A percentile compares a stretch with the other conserved stretches of the same genome.
Conservation (phyloP, 2,113 vertebrate genomes). For the Daboia siamensis region DNA sequence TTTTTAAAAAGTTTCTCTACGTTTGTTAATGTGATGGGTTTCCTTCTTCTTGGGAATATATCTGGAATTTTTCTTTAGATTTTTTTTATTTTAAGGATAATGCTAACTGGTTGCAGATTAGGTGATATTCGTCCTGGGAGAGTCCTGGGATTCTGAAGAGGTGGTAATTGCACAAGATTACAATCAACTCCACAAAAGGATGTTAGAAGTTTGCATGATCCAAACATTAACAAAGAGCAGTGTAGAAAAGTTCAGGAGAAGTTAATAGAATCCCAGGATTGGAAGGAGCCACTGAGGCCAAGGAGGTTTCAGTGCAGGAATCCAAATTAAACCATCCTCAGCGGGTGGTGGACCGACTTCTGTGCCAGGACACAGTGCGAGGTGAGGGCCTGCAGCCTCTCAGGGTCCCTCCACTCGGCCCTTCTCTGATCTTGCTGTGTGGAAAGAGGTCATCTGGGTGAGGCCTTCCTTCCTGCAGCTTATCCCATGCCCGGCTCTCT, state of each 20-base stretch:
- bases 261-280: neutral
- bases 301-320: neutral
- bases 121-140: neutral
- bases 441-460: neutral
- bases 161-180: neutral
- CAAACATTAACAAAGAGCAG: neutral
- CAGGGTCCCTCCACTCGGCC: neutral
- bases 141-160: neutral
- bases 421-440: neutral
- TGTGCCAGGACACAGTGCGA: neutral
- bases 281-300: neutral
- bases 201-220: neutral
- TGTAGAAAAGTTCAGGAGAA: neutral
- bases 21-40: neutral
- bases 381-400: neutral
- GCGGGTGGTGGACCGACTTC: neutral
- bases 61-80: neutral
- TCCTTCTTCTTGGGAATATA: neutral
- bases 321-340: neutral
- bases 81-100: neutral
- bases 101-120: neutral
- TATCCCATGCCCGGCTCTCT: neutral
- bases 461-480: neutral
- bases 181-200: too few relatives aligned
- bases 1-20: neutral